Percentiles rank a stretch among this genome's conserved stretches.
Evolutionary conservation across 2,888 invertebrate species (phyloP).

Genomic region (Athetis lepigone): DNA sequence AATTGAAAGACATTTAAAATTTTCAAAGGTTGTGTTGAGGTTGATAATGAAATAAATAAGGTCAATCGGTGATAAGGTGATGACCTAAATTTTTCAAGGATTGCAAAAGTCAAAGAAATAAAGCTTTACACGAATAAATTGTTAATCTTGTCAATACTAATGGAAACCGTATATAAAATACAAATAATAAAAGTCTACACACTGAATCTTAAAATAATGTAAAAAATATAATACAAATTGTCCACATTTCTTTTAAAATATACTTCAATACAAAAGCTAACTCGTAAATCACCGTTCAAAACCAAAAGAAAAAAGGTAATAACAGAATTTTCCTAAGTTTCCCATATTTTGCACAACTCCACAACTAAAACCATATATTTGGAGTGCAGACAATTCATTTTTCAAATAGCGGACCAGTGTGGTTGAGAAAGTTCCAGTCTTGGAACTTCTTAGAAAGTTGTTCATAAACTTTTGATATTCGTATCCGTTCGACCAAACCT

Average conservation of each 20-base stretch:
- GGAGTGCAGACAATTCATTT: conserved; percentile 89
- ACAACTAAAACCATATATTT: conserved; percentile 85
- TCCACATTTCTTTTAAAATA: conserved; percentile 20
- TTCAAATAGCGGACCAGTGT: conserved; percentile 82
- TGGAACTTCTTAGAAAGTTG: conserved; percentile 78
- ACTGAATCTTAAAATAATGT: conserved; percentile 1
- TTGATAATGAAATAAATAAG: not conserved
- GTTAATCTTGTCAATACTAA: not conserved
- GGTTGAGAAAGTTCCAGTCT: conserved; percentile 78
- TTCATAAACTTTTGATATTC: conserved; percentile 84
- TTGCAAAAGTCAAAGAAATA: not conserved
- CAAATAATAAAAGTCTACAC: conserved; percentile 11
- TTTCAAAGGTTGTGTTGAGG: not conserved
- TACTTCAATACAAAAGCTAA: conserved; percentile 18
- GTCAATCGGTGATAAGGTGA: not conserved
- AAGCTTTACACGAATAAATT: not conserved
- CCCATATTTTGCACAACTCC: conserved; percentile 78
- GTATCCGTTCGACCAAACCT: conserved; percentile 78
- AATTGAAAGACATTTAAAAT: not conserved
- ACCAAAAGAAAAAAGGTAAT: conserved; percentile 54
- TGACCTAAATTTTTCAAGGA: not conserved
- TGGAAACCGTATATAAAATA: not conserved
- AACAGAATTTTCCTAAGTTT: conserved; percentile 68
- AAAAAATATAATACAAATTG: conserved; percentile 12
- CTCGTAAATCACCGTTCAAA: conserved; percentile 48